Evolutionary conservation across 2,113 vertebrate species (phyloP).

Genomic region (Ophiodon elongatus): DNA sequence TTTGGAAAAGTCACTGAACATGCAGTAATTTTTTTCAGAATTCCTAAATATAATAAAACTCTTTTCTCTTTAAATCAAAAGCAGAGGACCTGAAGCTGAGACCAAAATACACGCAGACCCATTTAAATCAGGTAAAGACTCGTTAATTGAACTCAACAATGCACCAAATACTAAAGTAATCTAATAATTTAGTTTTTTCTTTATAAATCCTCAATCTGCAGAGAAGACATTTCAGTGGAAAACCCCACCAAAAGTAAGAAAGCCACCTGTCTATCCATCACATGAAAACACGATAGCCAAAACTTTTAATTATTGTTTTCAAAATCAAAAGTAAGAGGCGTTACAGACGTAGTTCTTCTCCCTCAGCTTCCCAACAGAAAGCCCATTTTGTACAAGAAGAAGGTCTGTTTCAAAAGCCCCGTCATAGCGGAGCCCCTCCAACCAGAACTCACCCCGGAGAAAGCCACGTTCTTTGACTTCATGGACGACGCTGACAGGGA

Average conservation of each 20-base stretch:
- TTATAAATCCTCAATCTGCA: slow-evolving; percentile 7
- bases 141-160: background rate
- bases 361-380: slow-evolving; percentile 39
- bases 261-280: background rate
- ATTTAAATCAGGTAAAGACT: slow-evolving; percentile 45
- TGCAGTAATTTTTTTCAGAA: no score
- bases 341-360: background rate
- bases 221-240: slow-evolving; percentile 18
- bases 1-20: background rate
- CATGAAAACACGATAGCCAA: no score
- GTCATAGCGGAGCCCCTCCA: slow-evolving; percentile 10
- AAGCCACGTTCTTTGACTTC: slow-evolving; percentile 77
- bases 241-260: slow-evolving; percentile 42
- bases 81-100: background rate
- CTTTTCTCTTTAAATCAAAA: slow-evolving; percentile 11
- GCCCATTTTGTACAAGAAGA: slow-evolving; percentile 61
- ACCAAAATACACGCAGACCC: background rate
- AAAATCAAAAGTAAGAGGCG: background rate
- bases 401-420: slow-evolving; percentile 72
- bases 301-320: background rate
- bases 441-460: background rate
- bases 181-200: background rate
- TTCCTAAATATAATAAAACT: background rate
- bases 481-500: slow-evolving; percentile 38
- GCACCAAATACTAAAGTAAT: background rate